Base-by-base conservation (phyloP, 1,140 invertebrate genomes). In the Portunus trituberculatus region DNA sequence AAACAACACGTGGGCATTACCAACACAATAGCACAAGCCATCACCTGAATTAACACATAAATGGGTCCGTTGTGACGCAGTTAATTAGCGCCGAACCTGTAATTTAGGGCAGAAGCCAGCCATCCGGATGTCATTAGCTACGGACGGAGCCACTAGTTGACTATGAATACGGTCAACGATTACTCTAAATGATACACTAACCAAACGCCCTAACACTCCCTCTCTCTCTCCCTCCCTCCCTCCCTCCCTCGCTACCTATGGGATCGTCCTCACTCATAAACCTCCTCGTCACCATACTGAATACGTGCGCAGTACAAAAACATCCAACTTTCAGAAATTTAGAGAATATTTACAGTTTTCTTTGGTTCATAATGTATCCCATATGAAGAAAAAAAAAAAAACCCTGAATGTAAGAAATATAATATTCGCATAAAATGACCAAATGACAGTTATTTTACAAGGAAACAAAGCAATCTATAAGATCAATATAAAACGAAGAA, bases 11-110 rank as follows among this genome's bases (percentile, higher is more conserved):
- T 1, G 39, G 39, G 67, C 67, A 25, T 76, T n/a, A 76, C 67
- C 67, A n/a, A n/a, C 25, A 76, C 67, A 76, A 76, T 76, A 20
- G 16, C 67, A 76, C 67, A 76, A 76, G 20, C 67, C 67, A 76
- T 76, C 20, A 76, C 67, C 67, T n/a, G 67, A 76, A 76, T 76
- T 76, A 76, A 76, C 67, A 76, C 67, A 76, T 76, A 76, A 76
- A 76, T 76, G 67, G 25, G 52, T 59, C 52, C 52, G 52, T 59
- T 59, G 52, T 59, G 67, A 76, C 25, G 67, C 67, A 76, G 67
- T 76, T 76, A 76, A 76, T 76, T 76, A 76, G 67, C 67, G 67
- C 4, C 16, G 12, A 25, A 76, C 67, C 67, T 76, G 67, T 76
- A 76, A 76, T 76, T 76, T 76, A 76, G 67, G 67, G 25, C 67